phyloP scores from a whole-genome alignment of 2,888 invertebrate species.

The Galerucella nymphaeae region DNA sequence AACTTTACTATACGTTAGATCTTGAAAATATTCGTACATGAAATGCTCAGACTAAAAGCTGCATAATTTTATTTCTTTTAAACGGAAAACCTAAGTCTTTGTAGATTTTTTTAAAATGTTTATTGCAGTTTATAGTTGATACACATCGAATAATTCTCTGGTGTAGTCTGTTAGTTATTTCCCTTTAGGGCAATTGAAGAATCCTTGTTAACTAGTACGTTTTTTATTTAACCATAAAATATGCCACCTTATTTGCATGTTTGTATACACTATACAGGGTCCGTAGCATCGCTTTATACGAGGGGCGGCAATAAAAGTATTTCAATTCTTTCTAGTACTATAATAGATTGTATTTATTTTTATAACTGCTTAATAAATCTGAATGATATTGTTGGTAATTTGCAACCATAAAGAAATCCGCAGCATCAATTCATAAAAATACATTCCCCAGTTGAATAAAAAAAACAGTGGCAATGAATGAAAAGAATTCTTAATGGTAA shows the following conservation, averaged over 20 bases:
- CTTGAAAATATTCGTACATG: no score
- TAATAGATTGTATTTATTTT: not conserved
- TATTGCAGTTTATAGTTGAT: not conserved
- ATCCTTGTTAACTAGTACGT: slow-evolving; percentile 10
- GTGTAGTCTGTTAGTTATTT: not conserved
- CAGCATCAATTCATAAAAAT: not conserved
- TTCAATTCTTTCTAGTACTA: not conserved
- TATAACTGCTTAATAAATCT: not conserved
- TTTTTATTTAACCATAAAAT: slow-evolving; percentile 10
- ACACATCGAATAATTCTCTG: not conserved
- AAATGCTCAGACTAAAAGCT: no score
- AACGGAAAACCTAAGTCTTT: not conserved
- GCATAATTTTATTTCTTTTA: no score
- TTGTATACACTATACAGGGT: not conserved
- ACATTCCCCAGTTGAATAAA: not conserved
- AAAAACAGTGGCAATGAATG: slow-evolving; percentile 6
- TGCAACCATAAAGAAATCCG: slow-evolving; percentile 1
- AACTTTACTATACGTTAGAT: no score
- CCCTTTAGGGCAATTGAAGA: slow-evolving; percentile 5
- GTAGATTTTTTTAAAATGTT: not conserved
- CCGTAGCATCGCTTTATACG: not conserved
- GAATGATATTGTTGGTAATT: not conserved
- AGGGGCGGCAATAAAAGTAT: not conserved
- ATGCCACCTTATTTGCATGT: slow-evolving; percentile 10
- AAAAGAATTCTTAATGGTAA: slow-evolving; percentile 2